Evolutionary conservation across 2,797 vertebrate genomes (phyloP).

Genomic region (Tragopan temminckii): DNA sequence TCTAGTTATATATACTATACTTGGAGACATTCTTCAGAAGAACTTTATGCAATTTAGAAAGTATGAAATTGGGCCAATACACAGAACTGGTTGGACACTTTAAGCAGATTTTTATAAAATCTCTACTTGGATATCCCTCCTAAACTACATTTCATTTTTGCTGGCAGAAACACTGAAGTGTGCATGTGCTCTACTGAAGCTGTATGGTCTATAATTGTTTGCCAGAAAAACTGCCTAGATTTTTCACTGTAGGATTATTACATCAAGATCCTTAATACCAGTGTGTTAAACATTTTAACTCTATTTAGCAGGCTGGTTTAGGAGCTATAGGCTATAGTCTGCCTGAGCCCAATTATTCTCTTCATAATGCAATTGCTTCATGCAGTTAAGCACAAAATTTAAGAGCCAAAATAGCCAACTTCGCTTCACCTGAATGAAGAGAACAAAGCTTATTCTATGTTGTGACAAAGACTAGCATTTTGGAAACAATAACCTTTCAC

Average conservation of each 20-base stretch:
- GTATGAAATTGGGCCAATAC: not conserved
- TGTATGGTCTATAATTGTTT: not conserved
- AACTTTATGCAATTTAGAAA: not conserved
- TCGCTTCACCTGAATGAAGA: not conserved
- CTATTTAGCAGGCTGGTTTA: not conserved
- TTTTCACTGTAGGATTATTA: not conserved
- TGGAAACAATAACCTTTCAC: not conserved
- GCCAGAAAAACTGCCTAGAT: not conserved
- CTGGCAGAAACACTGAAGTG: not conserved
- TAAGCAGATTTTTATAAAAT: not conserved
- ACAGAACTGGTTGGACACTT: not conserved
- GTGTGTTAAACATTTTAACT: not conserved
- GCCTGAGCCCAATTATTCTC: not conserved
- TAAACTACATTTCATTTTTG: not conserved
- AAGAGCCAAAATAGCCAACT: not conserved
- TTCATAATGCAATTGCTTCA: not conserved
- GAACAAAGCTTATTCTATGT: not conserved
- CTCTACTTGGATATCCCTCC: not conserved
- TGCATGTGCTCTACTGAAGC: not conserved
- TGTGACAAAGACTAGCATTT: not conserved
- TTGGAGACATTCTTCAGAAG: not conserved
- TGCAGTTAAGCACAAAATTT: not conserved
- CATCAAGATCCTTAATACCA: not conserved
- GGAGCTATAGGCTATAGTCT: not conserved
- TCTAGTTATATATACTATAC: not conserved